A percentile compares a stretch with the other conserved stretches of the same genome.
These are phyloP conservation scores for Brotogeris chrysoptera DNA, from an alignment of 2,797 vertebrate genomes.

Conservation along the genomic window DNA sequence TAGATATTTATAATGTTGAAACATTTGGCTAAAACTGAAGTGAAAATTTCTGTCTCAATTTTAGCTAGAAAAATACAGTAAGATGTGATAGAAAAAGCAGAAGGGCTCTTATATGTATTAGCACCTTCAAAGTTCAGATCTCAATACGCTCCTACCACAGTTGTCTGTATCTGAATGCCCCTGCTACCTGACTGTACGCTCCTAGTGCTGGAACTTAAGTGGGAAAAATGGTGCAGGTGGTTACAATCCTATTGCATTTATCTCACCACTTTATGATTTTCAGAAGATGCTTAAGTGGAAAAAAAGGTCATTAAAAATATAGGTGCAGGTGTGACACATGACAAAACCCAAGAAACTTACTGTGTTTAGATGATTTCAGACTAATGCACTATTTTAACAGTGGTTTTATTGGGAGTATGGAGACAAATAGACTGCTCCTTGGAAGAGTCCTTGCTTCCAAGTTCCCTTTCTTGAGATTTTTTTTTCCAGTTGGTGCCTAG, in stretches of 20 bases:
- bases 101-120: not conserved
- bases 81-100: not conserved
- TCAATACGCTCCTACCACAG: fast-evolving
- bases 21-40: not conserved
- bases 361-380: not conserved
- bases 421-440: not conserved
- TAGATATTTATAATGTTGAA: not conserved
- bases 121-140: not conserved
- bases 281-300: not conserved
- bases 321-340: not conserved
- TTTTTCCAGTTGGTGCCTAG: not conserved
- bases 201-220: not conserved
- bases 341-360: not conserved
- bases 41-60: not conserved
- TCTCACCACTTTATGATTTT: not conserved
- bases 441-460: not conserved
- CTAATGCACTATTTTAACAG: not conserved
- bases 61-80: not conserved
- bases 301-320: not conserved
- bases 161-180: fast-evolving
- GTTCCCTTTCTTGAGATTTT: not conserved
- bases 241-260: not conserved
- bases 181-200: not conserved
- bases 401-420: not conserved
- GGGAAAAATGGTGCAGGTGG: not conserved